These are phyloP conservation scores for Galeopterus variegatus DNA, from an alignment of 2,113 vertebrate genomes.

Conservation along the genomic window DNA sequence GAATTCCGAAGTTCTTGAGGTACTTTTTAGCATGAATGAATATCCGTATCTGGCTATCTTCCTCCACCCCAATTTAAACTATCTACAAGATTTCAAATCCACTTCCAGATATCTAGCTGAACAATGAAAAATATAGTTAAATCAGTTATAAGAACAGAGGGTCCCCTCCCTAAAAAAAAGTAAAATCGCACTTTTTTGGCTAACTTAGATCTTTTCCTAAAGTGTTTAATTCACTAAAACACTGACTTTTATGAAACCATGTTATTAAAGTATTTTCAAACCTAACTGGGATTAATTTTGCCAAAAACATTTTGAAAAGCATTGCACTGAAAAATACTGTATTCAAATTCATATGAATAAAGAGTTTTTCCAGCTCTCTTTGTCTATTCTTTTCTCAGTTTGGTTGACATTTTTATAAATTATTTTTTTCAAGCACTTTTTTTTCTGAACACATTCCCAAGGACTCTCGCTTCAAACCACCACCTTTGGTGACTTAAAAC, in stretches of 20 bases:
- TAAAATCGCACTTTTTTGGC: neutral
- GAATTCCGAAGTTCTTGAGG: neutral
- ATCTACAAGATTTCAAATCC: neutral
- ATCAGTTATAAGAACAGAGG: neutral
- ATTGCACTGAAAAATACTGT: conserved; percentile 18
- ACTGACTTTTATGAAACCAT: neutral
- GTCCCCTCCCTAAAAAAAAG: neutral
- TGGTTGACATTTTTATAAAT: neutral
- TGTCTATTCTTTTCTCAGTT: neutral
- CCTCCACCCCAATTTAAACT: neutral
- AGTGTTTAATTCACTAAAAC: conserved; percentile 14
- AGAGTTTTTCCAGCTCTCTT: neutral
- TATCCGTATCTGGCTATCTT: neutral
- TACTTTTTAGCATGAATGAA: neutral
- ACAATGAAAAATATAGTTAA: neutral
- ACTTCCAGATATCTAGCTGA: neutral
- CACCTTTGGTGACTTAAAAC: neutral
- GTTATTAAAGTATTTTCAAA: conserved; percentile 47
- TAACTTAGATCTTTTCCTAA: neutral
- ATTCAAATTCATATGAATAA: neutral
- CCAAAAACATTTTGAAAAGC: neutral
- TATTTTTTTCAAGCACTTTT: neutral
- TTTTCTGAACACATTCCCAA: neutral
- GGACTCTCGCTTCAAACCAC: neutral
- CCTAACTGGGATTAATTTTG: neutral